A percentile compares a stretch with the other conserved stretches of the same genome.
Evolutionary conservation across 2,113 vertebrate species (phyloP).

Genomic region (Sardina pilchardus): DNA sequence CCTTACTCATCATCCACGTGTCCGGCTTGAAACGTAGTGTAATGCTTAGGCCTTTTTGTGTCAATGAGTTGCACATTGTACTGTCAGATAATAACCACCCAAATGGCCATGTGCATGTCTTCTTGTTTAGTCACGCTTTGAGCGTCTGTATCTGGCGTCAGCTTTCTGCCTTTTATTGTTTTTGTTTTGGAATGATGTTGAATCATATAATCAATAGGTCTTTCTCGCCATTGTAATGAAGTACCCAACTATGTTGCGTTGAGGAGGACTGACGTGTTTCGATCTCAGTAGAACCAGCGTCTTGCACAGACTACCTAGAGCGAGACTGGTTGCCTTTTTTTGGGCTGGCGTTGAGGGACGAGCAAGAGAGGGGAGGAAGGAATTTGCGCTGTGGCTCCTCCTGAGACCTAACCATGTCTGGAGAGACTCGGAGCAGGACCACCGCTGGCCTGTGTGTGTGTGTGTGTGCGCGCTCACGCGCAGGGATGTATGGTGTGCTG

Average conservation of each 20-base stretch:
- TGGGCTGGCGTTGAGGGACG: slow-evolving; percentile 54
- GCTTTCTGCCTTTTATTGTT: background rate
- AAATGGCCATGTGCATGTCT: background rate
- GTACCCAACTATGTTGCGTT: background rate
- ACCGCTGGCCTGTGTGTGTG: slow-evolving; percentile 26
- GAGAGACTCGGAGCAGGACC: slow-evolving; percentile 39
- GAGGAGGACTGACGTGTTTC: background rate
- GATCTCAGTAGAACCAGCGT: background rate
- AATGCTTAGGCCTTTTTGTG: slow-evolving; percentile 1
- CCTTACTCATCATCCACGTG: slow-evolving; percentile 56
- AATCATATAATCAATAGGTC: background rate
- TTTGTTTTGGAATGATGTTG: background rate
- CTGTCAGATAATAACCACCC: background rate
- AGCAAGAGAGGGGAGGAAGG: slow-evolving; percentile 53
- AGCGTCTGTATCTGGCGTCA: background rate
- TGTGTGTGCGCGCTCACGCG: slow-evolving; percentile 33
- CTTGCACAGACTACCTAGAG: slow-evolving; percentile 13
- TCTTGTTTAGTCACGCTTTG: background rate
- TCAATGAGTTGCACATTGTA: slow-evolving; percentile 25
- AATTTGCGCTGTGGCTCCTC: slow-evolving; percentile 56
- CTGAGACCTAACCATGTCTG: slow-evolving; percentile 61
- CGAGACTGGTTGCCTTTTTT: slow-evolving; percentile 67
- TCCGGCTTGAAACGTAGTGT: slow-evolving; percentile 16
- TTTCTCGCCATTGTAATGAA: no score
- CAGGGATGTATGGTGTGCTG: background rate